Conservation (phyloP, 2,888 invertebrate genomes). For the Eugnorisma glareosa region DNA sequence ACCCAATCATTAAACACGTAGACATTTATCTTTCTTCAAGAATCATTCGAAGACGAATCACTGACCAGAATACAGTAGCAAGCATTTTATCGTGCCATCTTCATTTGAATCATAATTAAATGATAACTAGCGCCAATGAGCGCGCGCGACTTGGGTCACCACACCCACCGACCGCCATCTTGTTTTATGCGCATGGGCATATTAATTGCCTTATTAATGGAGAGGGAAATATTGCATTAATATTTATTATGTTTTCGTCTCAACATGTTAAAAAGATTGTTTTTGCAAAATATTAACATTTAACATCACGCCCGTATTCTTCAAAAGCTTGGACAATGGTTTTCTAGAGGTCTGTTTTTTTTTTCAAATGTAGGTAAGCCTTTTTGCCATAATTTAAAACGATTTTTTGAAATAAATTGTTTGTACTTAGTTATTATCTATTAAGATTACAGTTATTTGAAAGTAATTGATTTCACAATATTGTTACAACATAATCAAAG, state of each 20-base stretch:
- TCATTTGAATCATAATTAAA: slow-evolving; percentile 79
- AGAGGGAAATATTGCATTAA: slow-evolving; percentile 57
- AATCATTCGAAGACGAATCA: slow-evolving; percentile 50
- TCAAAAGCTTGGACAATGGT: background rate
- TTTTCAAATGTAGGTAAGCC: background rate
- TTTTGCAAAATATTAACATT: background rate
- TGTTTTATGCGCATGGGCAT: slow-evolving; percentile 83
- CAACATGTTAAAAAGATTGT: slow-evolving; percentile 6
- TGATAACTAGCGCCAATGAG: slow-evolving; percentile 83
- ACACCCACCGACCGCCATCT: slow-evolving; percentile 88
- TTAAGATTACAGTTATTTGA: background rate
- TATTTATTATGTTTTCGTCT: slow-evolving; percentile 45
- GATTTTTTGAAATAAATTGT: background rate
- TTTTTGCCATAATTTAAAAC: background rate
- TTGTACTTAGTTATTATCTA: background rate
- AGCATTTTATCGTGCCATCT: slow-evolving; percentile 74
- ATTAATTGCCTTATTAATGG: slow-evolving; percentile 76
- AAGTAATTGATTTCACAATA: slow-evolving; percentile 34
- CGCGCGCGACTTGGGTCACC: slow-evolving; percentile 75
- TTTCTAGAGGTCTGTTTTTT: background rate
- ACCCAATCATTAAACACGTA: background rate
- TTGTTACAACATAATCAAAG: slow-evolving; percentile 27
- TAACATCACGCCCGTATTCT: background rate
- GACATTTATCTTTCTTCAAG: slow-evolving; percentile 14
- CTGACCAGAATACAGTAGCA: slow-evolving; percentile 58